Percentiles rank a stretch among this genome's conserved stretches.
Evolutionary conservation across 2,888 invertebrate species (phyloP).

Genomic region (Tigriopus californicus): DNA sequence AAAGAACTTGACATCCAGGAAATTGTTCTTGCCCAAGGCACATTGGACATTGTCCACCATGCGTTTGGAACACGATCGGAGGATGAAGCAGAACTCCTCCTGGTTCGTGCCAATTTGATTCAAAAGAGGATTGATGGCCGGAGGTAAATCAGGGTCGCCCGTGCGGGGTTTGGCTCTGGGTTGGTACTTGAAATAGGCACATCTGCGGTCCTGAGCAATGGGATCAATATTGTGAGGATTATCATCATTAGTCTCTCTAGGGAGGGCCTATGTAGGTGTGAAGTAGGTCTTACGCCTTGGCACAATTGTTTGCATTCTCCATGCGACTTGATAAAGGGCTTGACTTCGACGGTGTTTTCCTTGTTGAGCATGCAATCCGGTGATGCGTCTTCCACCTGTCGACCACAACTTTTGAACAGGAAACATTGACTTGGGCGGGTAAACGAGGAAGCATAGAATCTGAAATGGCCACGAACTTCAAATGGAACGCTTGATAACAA

Average conservation of each 20-base stretch:
- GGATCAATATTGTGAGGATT: background rate
- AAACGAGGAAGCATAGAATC: background rate
- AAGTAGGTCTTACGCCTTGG: background rate
- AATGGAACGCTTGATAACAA: too few relatives aligned
- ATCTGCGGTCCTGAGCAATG: background rate
- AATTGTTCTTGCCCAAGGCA: slow-evolving; percentile 12
- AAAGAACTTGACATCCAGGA: slow-evolving; percentile 15
- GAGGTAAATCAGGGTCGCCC: background rate
- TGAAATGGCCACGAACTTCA: too few relatives aligned
- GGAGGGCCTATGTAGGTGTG: background rate
- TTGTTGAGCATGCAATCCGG: slow-evolving; percentile 3
- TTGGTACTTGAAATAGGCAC: slow-evolving; percentile 7
- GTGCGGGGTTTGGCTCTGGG: background rate
- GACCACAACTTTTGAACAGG: slow-evolving; percentile 8
- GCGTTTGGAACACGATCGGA: slow-evolving; percentile 12
- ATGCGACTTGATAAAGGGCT: background rate
- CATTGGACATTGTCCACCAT: slow-evolving; percentile 13
- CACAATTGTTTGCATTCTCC: background rate
- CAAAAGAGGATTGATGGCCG: background rate
- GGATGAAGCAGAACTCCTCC: slow-evolving; percentile 12
- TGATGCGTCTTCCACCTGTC: slow-evolving; percentile 5
- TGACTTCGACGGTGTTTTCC: slow-evolving; percentile 11
- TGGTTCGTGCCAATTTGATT: background rate
- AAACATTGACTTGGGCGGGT: slow-evolving; percentile 3
- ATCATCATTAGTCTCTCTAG: too few relatives aligned